Percentiles rank a stretch among this genome's conserved stretches.
Evolutionary conservation across 2,113 vertebrate genomes (phyloP).

Genomic region (Noctilio leporinus): DNA sequence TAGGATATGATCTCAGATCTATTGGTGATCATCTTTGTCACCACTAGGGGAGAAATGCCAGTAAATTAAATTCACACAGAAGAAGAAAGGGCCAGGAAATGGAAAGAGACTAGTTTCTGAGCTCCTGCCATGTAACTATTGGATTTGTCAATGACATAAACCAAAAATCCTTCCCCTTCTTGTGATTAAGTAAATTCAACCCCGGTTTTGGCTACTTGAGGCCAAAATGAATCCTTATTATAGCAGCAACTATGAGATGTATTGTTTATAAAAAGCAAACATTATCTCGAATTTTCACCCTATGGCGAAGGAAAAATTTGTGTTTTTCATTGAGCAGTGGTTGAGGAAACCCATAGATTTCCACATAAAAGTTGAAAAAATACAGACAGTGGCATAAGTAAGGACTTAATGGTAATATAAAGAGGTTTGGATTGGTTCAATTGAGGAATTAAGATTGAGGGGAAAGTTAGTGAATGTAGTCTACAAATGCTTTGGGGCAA

Average conservation of each 20-base stretch:
- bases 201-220: neutral
- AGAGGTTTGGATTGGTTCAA: neutral
- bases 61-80: neutral
- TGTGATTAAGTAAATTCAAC: neutral
- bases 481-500: neutral
- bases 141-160: conserved; percentile 17
- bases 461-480: neutral
- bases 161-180: neutral
- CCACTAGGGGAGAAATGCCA: neutral
- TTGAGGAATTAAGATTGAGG: neutral
- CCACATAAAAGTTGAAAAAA: neutral
- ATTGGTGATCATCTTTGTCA: neutral
- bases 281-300: neutral
- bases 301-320: neutral
- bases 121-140: neutral
- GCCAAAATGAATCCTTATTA: neutral
- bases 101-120: neutral
- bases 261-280: conserved; percentile 21
- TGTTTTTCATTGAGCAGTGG: neutral
- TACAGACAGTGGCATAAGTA: neutral
- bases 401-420: neutral
- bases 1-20: conserved; percentile 3
- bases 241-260: neutral
- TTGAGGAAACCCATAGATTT: neutral
- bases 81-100: neutral